Percentiles rank a stretch among this genome's conserved stretches.
Evolutionary conservation across 2,113 vertebrate species (phyloP).

Genomic region (Isurus oxyrinchus): DNA sequence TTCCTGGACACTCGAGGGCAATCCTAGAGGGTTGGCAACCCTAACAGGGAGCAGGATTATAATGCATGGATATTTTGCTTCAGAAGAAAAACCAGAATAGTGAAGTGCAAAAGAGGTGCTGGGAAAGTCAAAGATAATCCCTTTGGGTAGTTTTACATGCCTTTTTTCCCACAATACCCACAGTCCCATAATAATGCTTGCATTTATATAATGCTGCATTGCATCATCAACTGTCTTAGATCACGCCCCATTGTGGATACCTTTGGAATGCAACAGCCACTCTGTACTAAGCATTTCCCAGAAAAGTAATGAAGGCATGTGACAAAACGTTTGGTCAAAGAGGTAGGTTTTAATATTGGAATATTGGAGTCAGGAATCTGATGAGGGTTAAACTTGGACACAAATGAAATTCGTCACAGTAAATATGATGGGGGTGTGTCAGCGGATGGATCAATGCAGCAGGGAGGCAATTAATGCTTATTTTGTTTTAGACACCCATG

Average conservation of each 20-base stretch:
- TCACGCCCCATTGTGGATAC: neutral
- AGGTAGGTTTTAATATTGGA: too few relatives aligned
- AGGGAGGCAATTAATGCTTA: neutral
- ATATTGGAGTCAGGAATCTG: neutral
- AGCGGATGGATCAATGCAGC: neutral
- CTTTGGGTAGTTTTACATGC: neutral
- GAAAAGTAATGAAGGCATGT: neutral
- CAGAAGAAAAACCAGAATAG: neutral
- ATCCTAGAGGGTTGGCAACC: too few relatives aligned
- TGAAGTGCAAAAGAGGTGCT: neutral
- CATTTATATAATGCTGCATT: neutral
- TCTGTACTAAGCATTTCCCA: neutral
- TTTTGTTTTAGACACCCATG: neutral
- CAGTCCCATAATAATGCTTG: neutral
- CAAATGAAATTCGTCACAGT: neutral
- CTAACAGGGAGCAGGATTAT: neutral
- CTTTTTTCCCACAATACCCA: neutral
- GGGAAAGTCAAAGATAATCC: neutral
- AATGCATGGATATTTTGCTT: neutral
- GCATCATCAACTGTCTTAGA: neutral
- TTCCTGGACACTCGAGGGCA: too few relatives aligned
- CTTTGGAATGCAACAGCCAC: neutral
- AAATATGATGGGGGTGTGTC: neutral
- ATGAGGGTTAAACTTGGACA: neutral
- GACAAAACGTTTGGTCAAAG: too few relatives aligned